Evolutionary conservation across 2,797 vertebrate genomes (phyloP), one percentile per base, ranked within the genome.

Genomic region (Oreonectes daqikongensis): DNA sequence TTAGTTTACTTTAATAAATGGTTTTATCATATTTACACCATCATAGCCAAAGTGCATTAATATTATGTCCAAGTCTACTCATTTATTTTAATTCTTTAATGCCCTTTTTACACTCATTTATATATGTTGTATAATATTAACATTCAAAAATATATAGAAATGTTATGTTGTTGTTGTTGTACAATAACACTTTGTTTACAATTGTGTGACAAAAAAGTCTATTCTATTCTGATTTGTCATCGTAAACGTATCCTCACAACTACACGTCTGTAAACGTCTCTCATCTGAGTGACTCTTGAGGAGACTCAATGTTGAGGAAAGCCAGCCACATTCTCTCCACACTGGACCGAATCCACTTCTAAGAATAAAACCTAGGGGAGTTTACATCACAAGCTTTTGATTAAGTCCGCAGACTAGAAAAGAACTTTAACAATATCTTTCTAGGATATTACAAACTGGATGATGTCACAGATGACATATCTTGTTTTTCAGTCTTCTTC

Each of bases 331-430:
- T 30, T 55, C 35, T 7, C 20, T 55, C 38, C 24, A 17, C 15
- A n/a, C 7, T 69, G 66, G 66, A 79, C n/a, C 14, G 38, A 3
- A 55, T 22, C 38, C 72, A 26, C 26, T 10, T 38, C 59, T 63
- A 22, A 64, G 26, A 75, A 73, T 55, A 53, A 53, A 46, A 64
- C 24, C 46, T 44, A 7, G 15, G 40, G 38, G 32, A 61, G 32
- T 24, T 11, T 61, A n/a, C 26, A 60, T 70, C 32, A 70, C 18
- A 0, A 75, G 66, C 72, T 64, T 65, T 75, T 26, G 20, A 63
- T 71, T 10, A 71, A 63, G 20, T 38, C 42, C 14, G 15, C 42
- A 14, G 42, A 44, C 42, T 44, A 44, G 14, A 44, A 44, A 44
- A 10, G 7, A 35, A 18, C 44, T 46, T 46, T 46, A n/a, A n/a